These are phyloP conservation scores for Taenaris catops DNA, from an alignment of 2,888 invertebrate genomes.

Conservation along the genomic window DNA sequence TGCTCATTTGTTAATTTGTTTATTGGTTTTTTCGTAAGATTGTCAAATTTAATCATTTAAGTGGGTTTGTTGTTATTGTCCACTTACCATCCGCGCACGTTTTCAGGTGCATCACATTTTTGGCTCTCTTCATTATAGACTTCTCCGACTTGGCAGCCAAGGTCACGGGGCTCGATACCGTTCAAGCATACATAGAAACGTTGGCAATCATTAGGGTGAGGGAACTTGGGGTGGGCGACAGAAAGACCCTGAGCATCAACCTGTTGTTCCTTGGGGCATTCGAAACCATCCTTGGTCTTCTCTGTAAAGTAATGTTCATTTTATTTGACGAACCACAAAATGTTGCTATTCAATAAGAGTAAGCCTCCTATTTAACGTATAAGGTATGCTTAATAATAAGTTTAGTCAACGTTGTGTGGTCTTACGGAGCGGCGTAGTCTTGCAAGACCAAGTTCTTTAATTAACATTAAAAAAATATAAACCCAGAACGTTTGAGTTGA, in stretches of 20 bases:
- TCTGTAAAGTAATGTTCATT: constrained; percentile 64
- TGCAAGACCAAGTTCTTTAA: no score
- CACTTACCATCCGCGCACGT: constrained; percentile 92
- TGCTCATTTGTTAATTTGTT: no score
- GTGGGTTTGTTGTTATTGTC: no score
- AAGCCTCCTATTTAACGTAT: no score
- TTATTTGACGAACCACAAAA: background rate
- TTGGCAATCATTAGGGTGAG: constrained; percentile 93
- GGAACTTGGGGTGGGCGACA: constrained; percentile 91
- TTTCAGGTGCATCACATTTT: constrained; percentile 93
- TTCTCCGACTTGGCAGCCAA: constrained; percentile 91
- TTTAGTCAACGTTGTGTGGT: no score
- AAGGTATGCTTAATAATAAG: no score
- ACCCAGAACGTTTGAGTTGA: no score
- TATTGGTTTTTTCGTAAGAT: no score
- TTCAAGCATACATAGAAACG: constrained; percentile 95
- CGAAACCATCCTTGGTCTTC: constrained; percentile 90
- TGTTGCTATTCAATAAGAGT: no score
- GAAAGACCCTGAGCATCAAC: constrained; percentile 84
- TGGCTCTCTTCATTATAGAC: constrained; percentile 94
- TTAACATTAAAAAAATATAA: no score
- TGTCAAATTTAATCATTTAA: no score
- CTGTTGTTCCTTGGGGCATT: constrained; percentile 86
- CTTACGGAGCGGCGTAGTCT: no score
- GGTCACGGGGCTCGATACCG: constrained; percentile 91